Evolutionary conservation across 2,888 invertebrate species (phyloP), one percentile per base, ranked within the genome.

Genomic region (Ptychoptera contaminata): DNA sequence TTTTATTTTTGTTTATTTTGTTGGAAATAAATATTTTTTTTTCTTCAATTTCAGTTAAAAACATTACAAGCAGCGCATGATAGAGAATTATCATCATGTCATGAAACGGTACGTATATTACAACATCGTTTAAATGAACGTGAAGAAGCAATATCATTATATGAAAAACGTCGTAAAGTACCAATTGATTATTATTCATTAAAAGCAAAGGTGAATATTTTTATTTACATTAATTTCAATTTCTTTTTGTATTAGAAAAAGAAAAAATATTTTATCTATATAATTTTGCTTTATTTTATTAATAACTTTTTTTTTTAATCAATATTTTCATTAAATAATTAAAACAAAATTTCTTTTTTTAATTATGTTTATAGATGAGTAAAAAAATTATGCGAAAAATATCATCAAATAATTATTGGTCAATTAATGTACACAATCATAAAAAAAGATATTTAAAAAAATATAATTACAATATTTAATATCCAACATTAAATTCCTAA

Each of bases 31-130:
- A n/a, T 34, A n/a, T 34, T 6, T 34, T 34, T 34, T 8, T n/a
- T 46, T 48, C 40, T 16, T 45, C 44, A 44, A 60, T 64, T 71
- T 41, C 68, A 85, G 78, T 67, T 86, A 35, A 84, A 82, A 62
- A 81, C 81, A 8, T 71, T 81, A 6, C 81, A 81, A 66, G 67
- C 77, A 52, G 77, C 80, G 3, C 81, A 81, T 55, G 81, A 81
- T 58, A 73, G 78, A 49, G 83, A 82, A 58, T 60, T 83, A 40
- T 56, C 62, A 32, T 59, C 61, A n/a, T 63, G 60, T 50, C 62
- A 65, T 46, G 65, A 65, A 50, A 61, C 65, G 8, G 58, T 65
- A 42, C 59, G 61, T 39, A 57, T 65, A n/a, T 48, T 66, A 45
- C 63, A 65, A 49, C 62, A 63, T 48, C 60, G 64, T 7, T 52